A percentile compares a stretch with the other conserved stretches of the same genome.
Evolutionary conservation across 1,140 invertebrate species (phyloP).

Genomic region (Drosophila sechellia): DNA sequence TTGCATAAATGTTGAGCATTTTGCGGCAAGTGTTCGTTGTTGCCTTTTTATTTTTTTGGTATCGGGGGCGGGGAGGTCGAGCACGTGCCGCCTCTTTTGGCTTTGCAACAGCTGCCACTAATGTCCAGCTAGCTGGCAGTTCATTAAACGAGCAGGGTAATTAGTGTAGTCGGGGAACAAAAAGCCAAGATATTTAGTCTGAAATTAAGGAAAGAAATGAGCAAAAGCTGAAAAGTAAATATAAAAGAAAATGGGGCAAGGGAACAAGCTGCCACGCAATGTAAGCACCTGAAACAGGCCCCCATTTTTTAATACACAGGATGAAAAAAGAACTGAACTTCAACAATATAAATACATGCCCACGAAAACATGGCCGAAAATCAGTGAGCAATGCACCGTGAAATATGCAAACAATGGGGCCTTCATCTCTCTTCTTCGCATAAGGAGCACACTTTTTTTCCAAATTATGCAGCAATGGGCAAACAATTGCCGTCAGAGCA

Average conservation of each 20-base stretch:
- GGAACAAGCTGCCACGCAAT: background rate
- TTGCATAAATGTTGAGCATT: slow-evolving; percentile 77
- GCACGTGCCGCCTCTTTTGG: slow-evolving; percentile 35
- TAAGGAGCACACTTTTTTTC: slow-evolving; percentile 15
- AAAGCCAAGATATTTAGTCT: slow-evolving; percentile 27
- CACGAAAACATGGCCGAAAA: slow-evolving; percentile 43
- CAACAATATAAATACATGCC: slow-evolving; percentile 26
- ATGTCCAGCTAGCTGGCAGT: slow-evolving; percentile 65
- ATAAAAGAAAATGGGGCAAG: background rate
- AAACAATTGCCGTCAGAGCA: slow-evolving; percentile 75
- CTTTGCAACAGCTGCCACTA: slow-evolving; percentile 60
- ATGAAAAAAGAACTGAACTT: slow-evolving; percentile 42
- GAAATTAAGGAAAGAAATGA: slow-evolving; percentile 30
- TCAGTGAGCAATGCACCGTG: slow-evolving; percentile 76
- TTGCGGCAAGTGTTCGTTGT: slow-evolving; percentile 52
- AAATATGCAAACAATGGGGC: slow-evolving; percentile 80
- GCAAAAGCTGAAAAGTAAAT: slow-evolving; percentile 28
- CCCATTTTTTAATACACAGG: slow-evolving; percentile 17
- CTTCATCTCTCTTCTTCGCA: slow-evolving; percentile 9
- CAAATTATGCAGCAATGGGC: slow-evolving; percentile 79
- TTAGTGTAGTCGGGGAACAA: slow-evolving; percentile 44
- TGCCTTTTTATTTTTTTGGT: slow-evolving; percentile 11
- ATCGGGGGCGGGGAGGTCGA: background rate
- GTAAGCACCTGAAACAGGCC: slow-evolving; percentile 24
- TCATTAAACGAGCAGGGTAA: slow-evolving; percentile 70